phyloP scores from a whole-genome alignment of 2,113 vertebrate genomes.

The Neogobius melanostomus region DNA sequence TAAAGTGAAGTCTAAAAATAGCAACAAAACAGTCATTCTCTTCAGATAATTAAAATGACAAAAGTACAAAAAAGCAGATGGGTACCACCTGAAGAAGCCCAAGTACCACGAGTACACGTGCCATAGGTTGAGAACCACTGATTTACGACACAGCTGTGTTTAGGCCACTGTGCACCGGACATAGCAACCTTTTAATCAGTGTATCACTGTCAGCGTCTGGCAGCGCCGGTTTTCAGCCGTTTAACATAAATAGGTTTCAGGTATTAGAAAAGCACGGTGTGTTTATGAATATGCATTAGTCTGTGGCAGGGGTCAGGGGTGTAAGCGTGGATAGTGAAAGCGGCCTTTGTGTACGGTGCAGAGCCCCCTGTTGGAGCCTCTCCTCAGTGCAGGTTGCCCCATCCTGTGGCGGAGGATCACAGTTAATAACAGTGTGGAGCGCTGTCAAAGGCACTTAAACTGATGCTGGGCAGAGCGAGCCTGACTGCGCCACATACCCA shows the following conservation, averaged over 20 bases:
- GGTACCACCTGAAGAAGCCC: too few species aligned
- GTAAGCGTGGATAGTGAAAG: slow-evolving; percentile 67
- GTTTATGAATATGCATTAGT: slow-evolving; percentile 69
- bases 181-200: slow-evolving; percentile 7
- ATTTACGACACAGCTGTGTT: not conserved
- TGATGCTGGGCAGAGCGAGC: slow-evolving; percentile 78
- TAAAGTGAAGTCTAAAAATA: too few species aligned
- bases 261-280: slow-evolving; percentile 45
- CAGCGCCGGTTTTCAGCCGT: slow-evolving; percentile 21
- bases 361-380: slow-evolving; percentile 66
- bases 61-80: too few species aligned
- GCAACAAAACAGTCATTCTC: too few species aligned
- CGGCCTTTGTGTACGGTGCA: slow-evolving; percentile 75
- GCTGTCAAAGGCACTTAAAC: slow-evolving; percentile 81
- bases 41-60: too few species aligned
- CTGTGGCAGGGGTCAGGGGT: slow-evolving; percentile 8
- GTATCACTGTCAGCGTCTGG: slow-evolving; percentile 17
- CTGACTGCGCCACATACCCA: slow-evolving; percentile 51
- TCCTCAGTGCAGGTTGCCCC: slow-evolving; percentile 56
- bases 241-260: slow-evolving; percentile 42
- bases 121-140: too few species aligned
- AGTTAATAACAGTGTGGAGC: slow-evolving; percentile 81
- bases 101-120: too few species aligned
- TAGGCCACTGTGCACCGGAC: not conserved
- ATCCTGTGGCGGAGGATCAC: slow-evolving; percentile 77